Conservation (phyloP, 2,888 invertebrate species). For the Ennomos fuscantarius region DNA sequence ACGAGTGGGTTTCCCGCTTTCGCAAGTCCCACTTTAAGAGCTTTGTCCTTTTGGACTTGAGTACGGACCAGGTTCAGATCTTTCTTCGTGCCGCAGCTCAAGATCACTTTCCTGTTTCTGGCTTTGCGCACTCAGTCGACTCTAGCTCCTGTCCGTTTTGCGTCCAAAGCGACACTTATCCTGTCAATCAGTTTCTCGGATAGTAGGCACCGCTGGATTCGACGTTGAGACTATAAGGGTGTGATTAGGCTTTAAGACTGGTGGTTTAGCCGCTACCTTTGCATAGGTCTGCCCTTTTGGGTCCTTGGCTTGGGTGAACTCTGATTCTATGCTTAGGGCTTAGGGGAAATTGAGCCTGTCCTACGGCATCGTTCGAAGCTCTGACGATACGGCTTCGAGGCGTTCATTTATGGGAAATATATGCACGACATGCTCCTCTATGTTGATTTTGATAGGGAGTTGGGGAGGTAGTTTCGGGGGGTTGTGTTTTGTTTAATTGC, state of each 20-base stretch:
- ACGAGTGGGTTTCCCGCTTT: too few species aligned
- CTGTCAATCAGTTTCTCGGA: conserved; percentile 26
- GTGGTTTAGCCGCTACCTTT: conserved; percentile 4
- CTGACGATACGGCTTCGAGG: conserved; percentile 11
- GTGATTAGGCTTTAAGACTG: conserved; percentile 18
- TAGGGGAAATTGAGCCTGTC: neutral
- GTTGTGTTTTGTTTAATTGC: too few species aligned
- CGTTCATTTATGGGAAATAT: conserved; percentile 50
- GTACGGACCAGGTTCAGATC: neutral
- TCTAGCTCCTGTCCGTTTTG: conserved; percentile 17
- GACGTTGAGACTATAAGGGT: conserved; percentile 24
- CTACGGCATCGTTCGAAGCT: conserved; percentile 8
- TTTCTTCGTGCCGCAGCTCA: conserved; percentile 1
- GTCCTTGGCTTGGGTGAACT: conserved; percentile 6
- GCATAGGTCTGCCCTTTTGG: too few species aligned
- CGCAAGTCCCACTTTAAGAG: too few species aligned
- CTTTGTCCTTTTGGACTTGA: too few species aligned
- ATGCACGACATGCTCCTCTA: conserved; percentile 47
- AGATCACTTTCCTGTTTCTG: neutral
- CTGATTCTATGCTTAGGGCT: too few species aligned
- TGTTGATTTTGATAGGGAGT: conserved; percentile 21
- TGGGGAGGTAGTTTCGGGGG: too few species aligned
- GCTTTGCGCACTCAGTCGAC: conserved; percentile 10
- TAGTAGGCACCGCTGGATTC: neutral
- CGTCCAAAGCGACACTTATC: conserved; percentile 26